Percentiles rank a stretch among this genome's conserved stretches.
These are phyloP conservation scores for Argynnis bischoffii DNA, from an alignment of 2,888 invertebrate genomes.

Conservation along the genomic window DNA sequence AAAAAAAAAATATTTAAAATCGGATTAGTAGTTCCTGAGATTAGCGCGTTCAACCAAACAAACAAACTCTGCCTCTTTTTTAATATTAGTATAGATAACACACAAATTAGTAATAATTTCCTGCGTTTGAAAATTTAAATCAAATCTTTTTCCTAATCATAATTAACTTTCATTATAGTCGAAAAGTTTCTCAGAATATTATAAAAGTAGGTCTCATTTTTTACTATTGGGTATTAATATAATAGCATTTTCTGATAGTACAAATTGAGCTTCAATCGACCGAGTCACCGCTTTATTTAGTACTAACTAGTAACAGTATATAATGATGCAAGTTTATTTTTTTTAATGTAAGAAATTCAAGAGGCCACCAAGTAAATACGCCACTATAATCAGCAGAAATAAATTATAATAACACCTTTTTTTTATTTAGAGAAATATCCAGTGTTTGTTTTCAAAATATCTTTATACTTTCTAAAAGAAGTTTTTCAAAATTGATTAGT, in stretches of 20 bases:
- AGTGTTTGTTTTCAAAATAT: too few species aligned
- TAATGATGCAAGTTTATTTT: conserved; percentile 7
- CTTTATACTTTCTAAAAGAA: too few species aligned
- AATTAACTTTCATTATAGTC: conserved; percentile 9
- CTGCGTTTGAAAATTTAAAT: not conserved
- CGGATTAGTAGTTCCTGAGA: too few species aligned
- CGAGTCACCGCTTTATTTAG: conserved; percentile 3
- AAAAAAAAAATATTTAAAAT: too few species aligned
- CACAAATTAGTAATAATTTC: too few species aligned
- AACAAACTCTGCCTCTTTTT: too few species aligned
- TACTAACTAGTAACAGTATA: conserved; percentile 7
- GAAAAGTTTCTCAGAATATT: conserved; percentile 10
- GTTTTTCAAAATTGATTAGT: too few species aligned
- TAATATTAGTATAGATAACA: too few species aligned
- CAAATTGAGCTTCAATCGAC: conserved; percentile 10
- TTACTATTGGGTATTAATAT: conserved; percentile 17
- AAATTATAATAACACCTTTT: not conserved
- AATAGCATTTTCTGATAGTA: conserved; percentile 18
- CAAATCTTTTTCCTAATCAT: conserved; percentile 2
- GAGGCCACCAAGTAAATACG: not conserved
- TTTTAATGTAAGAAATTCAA: conserved; percentile 2
- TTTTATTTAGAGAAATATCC: too few species aligned
- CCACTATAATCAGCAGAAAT: not conserved
- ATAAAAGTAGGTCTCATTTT: conserved; percentile 8
- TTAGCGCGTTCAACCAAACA: too few species aligned